Conservation (phyloP, 1,140 invertebrate species). For the Cardiocondyla obscurior region DNA sequence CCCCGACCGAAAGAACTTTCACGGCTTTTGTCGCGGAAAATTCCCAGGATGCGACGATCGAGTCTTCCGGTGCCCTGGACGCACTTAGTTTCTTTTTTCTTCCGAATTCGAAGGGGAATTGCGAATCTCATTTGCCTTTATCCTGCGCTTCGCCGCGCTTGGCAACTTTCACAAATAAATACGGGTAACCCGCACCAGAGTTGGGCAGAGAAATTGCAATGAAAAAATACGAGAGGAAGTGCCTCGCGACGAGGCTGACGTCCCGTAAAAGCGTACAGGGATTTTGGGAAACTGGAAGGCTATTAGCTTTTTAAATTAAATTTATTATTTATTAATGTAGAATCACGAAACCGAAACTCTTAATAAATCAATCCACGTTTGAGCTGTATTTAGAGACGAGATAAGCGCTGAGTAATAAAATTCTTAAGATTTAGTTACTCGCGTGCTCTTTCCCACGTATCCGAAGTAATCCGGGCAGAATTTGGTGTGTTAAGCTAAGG, state of each 20-base stretch:
- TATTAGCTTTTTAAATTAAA: not conserved
- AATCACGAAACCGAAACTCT: not conserved
- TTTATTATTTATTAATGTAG: not conserved
- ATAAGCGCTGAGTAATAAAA: constrained; percentile 15
- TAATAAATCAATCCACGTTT: not conserved
- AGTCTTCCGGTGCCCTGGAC: not conserved
- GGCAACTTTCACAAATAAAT: constrained; percentile 41
- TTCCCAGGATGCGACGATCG: constrained; percentile 1
- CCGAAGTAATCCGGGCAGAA: constrained; percentile 24
- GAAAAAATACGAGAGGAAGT: not conserved
- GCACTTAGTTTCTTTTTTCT: not conserved
- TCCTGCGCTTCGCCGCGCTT: not conserved
- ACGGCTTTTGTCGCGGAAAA: constrained; percentile 7
- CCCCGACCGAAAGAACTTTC: constrained; percentile 25
- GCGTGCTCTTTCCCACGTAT: constrained; percentile 6
- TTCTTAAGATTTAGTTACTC: constrained; percentile 12
- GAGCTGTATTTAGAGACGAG: constrained; percentile 23
- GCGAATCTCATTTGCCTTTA: constrained; percentile 24
- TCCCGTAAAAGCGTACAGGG: not conserved
- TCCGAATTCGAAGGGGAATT: constrained; percentile 13
- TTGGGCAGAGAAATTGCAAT: constrained; percentile 3
- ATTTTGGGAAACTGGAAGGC: not conserved
- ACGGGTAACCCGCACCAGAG: not conserved
- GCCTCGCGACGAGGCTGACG: not conserved
- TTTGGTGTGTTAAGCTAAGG: constrained; percentile 14